phyloP scores from a whole-genome alignment of 1,140 invertebrate genomes.

The Eurosta solidaginis region DNA sequence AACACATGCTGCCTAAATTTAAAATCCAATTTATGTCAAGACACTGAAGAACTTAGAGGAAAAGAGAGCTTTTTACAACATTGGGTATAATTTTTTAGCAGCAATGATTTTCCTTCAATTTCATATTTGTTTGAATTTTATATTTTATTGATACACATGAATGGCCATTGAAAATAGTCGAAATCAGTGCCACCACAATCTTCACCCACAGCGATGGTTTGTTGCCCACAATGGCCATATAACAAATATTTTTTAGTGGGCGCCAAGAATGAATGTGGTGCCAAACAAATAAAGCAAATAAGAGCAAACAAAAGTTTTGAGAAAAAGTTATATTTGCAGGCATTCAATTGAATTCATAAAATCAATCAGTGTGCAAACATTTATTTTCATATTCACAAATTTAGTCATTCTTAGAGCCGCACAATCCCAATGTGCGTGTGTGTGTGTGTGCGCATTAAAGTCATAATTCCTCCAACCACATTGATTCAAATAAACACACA shows the following conservation, averaged over 20 bases:
- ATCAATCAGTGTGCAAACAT: slow-evolving; percentile 29
- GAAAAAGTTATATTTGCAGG: not conserved
- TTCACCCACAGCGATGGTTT: not conserved
- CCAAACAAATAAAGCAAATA: not conserved
- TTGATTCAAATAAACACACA: not conserved
- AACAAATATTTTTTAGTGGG: not conserved
- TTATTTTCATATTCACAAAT: slow-evolving; percentile 27
- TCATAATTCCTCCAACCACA: not conserved
- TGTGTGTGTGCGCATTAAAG: too few relatives aligned
- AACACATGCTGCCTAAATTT: too few relatives aligned
- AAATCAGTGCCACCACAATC: not conserved
- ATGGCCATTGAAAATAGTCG: not conserved
- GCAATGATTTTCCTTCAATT: not conserved
- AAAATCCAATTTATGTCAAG: too few relatives aligned
- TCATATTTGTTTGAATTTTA: not conserved
- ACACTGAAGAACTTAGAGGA: too few relatives aligned
- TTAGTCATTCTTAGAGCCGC: too few relatives aligned
- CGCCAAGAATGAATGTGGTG: slow-evolving; percentile 6
- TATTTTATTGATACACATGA: slow-evolving; percentile 14
- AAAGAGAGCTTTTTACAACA: too few relatives aligned
- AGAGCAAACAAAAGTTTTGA: slow-evolving; percentile 9
- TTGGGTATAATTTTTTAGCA: not conserved
- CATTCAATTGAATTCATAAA: slow-evolving; percentile 30
- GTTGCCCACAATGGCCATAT: not conserved
- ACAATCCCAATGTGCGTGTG: not conserved